A percentile compares a stretch with the other conserved stretches of the same genome.
Conservation (phyloP, 2,797 vertebrate genomes). For the Lithobates sylvaticus region DNA sequence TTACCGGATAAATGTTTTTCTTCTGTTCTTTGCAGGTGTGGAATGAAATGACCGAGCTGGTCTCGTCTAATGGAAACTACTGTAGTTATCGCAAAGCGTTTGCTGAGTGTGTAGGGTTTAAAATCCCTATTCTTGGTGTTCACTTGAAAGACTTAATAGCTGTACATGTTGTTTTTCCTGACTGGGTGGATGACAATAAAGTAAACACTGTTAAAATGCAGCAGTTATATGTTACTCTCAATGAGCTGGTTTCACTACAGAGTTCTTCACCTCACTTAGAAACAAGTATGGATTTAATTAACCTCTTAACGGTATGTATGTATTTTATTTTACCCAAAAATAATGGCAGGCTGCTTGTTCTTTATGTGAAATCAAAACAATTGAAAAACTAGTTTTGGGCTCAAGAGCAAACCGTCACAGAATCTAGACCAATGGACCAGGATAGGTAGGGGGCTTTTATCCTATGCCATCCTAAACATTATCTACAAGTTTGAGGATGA, state of each 20-base stretch:
- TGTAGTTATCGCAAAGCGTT: slow-evolving; percentile 94
- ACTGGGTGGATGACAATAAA: slow-evolving; percentile 89
- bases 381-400: no score
- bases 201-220: slow-evolving; percentile 98
- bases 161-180: slow-evolving; percentile 92
- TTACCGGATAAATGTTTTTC: background rate
- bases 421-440: no score
- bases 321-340: slow-evolving; percentile 37
- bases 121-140: slow-evolving; percentile 95
- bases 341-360: background rate
- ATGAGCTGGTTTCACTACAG: slow-evolving; percentile 92
- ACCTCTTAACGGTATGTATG: slow-evolving; percentile 94
- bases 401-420: no score
- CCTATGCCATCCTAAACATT: no score
- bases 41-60: slow-evolving; percentile 96
- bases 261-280: slow-evolving; percentile 88
- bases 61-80: slow-evolving; percentile 96
- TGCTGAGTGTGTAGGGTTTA: slow-evolving; percentile 89
- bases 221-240: slow-evolving; percentile 94
- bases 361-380: background rate
- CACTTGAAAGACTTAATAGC: slow-evolving; percentile 98
- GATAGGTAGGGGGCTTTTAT: no score
- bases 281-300: slow-evolving; percentile 96
- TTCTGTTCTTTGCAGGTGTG: slow-evolving; percentile 81
- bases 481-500: no score